Evolutionary conservation across 1,140 invertebrate genomes (phyloP), one percentile per base, ranked within the genome.

Genomic region (Conus ventricosus): DNA sequence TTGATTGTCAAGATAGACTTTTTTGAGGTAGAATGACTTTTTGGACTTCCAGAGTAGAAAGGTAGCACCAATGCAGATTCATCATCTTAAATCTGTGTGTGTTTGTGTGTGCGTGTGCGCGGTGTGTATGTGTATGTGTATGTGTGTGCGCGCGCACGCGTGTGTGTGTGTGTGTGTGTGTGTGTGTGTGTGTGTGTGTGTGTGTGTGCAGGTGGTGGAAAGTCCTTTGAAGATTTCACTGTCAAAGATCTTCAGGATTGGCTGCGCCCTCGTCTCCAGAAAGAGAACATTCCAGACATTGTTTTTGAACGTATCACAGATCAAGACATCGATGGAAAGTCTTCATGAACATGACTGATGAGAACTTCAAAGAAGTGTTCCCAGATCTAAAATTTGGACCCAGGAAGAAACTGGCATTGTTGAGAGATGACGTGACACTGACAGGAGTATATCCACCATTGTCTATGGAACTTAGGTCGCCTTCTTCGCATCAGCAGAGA

Each of bases 291-390:
- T 51, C 75, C 82, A 86, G 57, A 8, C 4, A 57, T 20, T 23
- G 53, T 84, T 27, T n/a, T 91, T 2, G 85, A 87, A 17, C 83
- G n/a, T 17, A 67, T 92, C 23, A 39, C 80, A 8, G 81, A 89
- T n/a, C 88, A 91, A 87, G 81, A 90, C 57, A 87, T 92, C 13
- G 78, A 76, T 83, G 90, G 23, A 82, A 89, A n/a, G 85, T 90
- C 20, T 92, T 92, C 54, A 51, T 88, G 11, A 81, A 75, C 17
- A 78, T 92, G 60, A 88, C 71, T n/a, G 83, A 87, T 17, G 76
- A 90, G 13, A 89, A 92, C 57, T 88, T 90, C 17, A 87, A 87
- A 51, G 54, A 88, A 5, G 55, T 89, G 17, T 89, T 90, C 25
- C 88, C 90, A 5, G 27, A 53, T 75, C 78, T 90, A 25, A 88